Base-by-base conservation (phyloP, 2,797 vertebrate species). In the Sebastes diaconus region DNA sequence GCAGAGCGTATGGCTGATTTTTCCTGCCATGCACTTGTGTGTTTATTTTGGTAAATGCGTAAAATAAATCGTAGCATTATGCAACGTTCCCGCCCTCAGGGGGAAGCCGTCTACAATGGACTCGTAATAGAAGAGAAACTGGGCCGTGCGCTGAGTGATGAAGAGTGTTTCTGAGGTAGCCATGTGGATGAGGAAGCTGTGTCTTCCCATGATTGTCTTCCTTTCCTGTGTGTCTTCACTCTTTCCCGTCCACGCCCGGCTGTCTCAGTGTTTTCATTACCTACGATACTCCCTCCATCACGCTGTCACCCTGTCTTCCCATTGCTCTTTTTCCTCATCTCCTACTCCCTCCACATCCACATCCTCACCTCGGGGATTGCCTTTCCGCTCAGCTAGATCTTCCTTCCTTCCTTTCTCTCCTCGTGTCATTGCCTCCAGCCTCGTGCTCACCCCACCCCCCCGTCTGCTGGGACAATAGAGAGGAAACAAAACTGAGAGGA, bases 381-480 rank as follows among this genome's bases (percentile, higher is more conserved):
- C 79, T 87, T 87, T 83, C 71, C 36, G 2, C 88, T 83, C 84
- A 57, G 75, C 78, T 66, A 54, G 65, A 75, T 84, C 86, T 81
- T 87, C 83, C 79, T 81, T 82, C 85, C 73, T 84, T 77, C 85
- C 74, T 84, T 79, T 65, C 81, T 80, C 82, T 86, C 84, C 57
- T 55, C 11, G 69, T 79, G 63, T 71, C 66, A 46, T 69, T 52
- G 81, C 82, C 89, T 77, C 63, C 69, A 69, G 84, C 80, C 75
- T 79, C 57, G 3, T 27, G 59, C 77, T 58, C 74, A 5, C 63
- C 80, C 73, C 25, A 39, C 36, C 84, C 76, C 73, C 81, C 58
- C 13, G 20, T 79, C 81, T 80, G 3, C 34, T n/a, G 72, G 75
- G 75, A 82, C 68, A 81, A 74, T 74, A 18, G 68, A 75, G 83